These are phyloP conservation scores for Origma solitaria DNA, from an alignment of 2,113 vertebrate genomes.

Conservation along the genomic window DNA sequence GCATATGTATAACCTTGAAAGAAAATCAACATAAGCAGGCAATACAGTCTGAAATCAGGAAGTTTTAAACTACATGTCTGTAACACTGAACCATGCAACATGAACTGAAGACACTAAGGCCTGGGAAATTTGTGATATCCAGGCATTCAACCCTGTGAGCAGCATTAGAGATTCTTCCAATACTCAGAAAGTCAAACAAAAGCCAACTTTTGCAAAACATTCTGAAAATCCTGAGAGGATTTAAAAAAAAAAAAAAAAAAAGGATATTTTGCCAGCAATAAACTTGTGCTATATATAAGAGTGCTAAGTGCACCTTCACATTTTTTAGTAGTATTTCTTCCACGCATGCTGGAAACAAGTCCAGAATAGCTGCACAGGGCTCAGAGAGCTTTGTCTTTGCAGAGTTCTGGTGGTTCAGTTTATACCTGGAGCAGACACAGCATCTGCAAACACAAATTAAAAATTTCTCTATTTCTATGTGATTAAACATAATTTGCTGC, in stretches of 20 bases:
- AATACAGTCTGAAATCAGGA: not conserved
- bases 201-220: conserved; percentile 4
- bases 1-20: not conserved
- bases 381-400: not conserved
- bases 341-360: not conserved
- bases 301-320: not conserved
- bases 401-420: not conserved
- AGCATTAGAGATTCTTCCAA: not conserved
- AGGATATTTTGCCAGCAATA: not conserved
- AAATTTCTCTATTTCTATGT: not conserved
- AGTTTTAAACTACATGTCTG: not conserved
- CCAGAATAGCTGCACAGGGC: not conserved
- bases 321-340: not conserved
- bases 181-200: not conserved
- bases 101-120: not conserved
- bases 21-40: not conserved
- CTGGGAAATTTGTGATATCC: not conserved
- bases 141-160: not conserved
- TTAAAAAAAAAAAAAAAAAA: not conserved
- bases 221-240: not conserved
- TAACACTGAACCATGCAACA: not conserved
- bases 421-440: not conserved
- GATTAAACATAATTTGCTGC: not conserved
- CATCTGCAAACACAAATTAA: not conserved
- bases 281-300: not conserved